Conservation (phyloP, 1,140 invertebrate genomes). For the Pseudachorutes palmiensis region DNA sequence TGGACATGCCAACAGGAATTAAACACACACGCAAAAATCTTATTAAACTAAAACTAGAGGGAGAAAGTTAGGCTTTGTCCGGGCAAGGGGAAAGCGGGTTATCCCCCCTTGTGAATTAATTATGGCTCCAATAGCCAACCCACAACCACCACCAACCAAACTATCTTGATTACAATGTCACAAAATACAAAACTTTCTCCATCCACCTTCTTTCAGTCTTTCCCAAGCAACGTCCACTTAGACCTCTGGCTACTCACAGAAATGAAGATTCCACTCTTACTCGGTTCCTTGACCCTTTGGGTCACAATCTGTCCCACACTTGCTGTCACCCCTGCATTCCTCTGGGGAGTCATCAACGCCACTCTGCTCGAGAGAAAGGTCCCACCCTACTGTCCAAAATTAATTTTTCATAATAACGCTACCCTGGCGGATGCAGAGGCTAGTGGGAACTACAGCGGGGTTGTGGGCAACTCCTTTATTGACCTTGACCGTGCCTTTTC, state of each 20-base stretch:
- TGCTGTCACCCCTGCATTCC: background rate
- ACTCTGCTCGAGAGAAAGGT: background rate
- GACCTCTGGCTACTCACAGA: background rate
- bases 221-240: background rate
- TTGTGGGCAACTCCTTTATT: background rate
- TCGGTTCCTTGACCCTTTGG: background rate
- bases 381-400: background rate
- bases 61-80: background rate
- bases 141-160: background rate
- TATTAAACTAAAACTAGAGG: too few species aligned
- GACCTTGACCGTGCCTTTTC: background rate
- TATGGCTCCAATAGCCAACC: background rate
- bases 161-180: background rate
- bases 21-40: background rate
- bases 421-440: background rate
- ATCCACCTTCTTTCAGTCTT: background rate
- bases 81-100: background rate
- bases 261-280: background rate
- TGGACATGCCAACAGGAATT: background rate
- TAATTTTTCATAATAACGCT: constrained; percentile 2
- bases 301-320: background rate
- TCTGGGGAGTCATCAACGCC: constrained; percentile 3
- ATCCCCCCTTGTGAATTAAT: constrained; percentile 2
- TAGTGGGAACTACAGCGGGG: background rate
- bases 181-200: background rate